phyloP scores from a whole-genome alignment of 2,113 vertebrate genomes.

The Festucalex cinctus region DNA sequence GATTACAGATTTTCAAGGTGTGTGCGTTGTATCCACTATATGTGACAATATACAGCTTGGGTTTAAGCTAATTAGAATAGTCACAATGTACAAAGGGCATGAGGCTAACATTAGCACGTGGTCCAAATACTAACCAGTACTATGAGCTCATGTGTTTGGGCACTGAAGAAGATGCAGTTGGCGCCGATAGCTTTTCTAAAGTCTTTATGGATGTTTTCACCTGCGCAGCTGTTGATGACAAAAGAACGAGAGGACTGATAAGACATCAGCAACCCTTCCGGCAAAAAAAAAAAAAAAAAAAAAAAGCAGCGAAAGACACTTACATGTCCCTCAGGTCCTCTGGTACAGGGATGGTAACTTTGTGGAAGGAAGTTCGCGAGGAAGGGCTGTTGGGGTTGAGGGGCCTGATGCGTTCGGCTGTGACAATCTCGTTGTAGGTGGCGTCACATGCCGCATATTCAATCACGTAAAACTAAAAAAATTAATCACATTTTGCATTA shows the following conservation, averaged over 20 bases:
- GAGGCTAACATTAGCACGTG: no score
- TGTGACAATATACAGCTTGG: no score
- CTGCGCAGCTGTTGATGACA: constrained; percentile 77
- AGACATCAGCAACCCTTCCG: not conserved
- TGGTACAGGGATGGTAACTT: constrained; percentile 80
- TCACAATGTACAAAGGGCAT: no score
- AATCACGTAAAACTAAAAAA: constrained; percentile 85
- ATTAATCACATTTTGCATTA: not conserved
- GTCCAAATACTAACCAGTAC: constrained; percentile 79
- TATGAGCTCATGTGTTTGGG: constrained; percentile 79
- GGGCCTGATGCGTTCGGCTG: constrained; percentile 84
- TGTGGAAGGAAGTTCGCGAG: constrained; percentile 82
- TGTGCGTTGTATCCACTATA: no score
- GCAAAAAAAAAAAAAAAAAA: not conserved
- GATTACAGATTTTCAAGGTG: not conserved
- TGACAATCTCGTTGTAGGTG: constrained; percentile 92
- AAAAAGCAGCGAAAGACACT: constrained; percentile 47
- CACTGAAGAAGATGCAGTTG: constrained; percentile 84
- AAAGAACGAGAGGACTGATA: constrained; percentile 15
- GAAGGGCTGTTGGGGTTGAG: constrained; percentile 86
- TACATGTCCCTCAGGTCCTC: constrained; percentile 88
- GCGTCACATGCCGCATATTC: constrained; percentile 89
- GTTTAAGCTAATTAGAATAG: not conserved
- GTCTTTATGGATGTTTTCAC: constrained; percentile 86
- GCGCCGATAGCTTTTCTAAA: constrained; percentile 90